A percentile compares a stretch with the other conserved stretches of the same genome.
These are phyloP conservation scores for Thymelicus sylvestris DNA, from an alignment of 2,888 invertebrate species.

Conservation along the genomic window DNA sequence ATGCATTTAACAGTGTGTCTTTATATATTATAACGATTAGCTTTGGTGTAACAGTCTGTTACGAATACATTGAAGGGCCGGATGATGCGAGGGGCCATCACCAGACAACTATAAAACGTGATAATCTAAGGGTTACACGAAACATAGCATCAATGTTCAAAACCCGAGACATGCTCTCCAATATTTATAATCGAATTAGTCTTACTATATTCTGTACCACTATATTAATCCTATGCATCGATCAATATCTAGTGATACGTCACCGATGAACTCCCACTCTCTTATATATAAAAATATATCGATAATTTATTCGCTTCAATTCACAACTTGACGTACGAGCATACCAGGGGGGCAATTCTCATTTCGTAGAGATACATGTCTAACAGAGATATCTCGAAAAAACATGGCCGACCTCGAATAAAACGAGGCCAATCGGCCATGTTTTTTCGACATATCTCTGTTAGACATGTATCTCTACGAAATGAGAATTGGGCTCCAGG, in stretches of 20 bases:
- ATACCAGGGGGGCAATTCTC: no score
- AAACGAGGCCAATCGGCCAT: no score
- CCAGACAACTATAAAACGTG: not conserved
- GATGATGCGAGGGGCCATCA: not conserved
- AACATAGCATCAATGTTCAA: slow-evolving; percentile 45
- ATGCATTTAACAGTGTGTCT: slow-evolving; percentile 40
- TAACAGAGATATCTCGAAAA: no score
- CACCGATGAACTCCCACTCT: slow-evolving; percentile 42
- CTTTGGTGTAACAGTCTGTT: slow-evolving; percentile 45
- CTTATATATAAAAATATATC: slow-evolving; percentile 56
- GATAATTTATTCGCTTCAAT: slow-evolving; percentile 44
- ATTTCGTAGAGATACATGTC: no score
- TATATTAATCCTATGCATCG: slow-evolving; percentile 50
- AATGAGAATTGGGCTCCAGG: no score
- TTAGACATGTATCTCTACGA: no score
- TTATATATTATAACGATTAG: slow-evolving; percentile 35
- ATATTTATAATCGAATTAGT: slow-evolving; percentile 48
- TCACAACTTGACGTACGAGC: not conserved
- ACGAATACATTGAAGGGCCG: not conserved
- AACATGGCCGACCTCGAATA: no score
- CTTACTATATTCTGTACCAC: slow-evolving; percentile 53
- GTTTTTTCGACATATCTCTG: no score
- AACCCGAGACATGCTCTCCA: not conserved
- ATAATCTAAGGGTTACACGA: not conserved
- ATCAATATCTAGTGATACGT: slow-evolving; percentile 44